These are phyloP conservation scores for Drymodes brunneopygia DNA, from an alignment of 2,113 vertebrate species.

Conservation along the genomic window DNA sequence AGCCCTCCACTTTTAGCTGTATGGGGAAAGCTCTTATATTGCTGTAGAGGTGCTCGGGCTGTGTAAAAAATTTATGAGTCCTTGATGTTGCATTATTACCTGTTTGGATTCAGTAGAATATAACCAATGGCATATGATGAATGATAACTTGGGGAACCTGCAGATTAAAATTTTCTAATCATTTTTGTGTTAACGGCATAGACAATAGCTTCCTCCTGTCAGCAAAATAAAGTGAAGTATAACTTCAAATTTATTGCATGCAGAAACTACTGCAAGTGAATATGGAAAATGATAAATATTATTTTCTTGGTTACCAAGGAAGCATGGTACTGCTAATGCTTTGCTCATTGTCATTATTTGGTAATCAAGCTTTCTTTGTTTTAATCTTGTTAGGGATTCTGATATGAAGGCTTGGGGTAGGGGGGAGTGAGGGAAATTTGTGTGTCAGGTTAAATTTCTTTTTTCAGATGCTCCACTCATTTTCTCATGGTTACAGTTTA, in stretches of 20 bases:
- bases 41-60: rapidly evolving
- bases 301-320: neutral
- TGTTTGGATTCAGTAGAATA: neutral
- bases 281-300: neutral
- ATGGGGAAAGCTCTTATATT: neutral
- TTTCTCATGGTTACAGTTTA: neutral
- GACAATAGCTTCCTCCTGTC: neutral
- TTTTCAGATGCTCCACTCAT: neutral
- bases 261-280: neutral
- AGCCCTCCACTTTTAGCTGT: neutral
- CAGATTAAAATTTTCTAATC: neutral
- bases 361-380: neutral
- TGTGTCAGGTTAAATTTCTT: neutral
- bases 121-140: neutral
- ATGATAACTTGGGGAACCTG: neutral
- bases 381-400: neutral
- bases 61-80: neutral
- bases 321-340: neutral
- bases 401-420: neutral
- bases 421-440: neutral
- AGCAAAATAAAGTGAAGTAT: neutral
- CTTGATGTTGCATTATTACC: neutral
- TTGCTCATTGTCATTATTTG: neutral
- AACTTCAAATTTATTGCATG: neutral
- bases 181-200: neutral